phyloP scores from a whole-genome alignment of 2,797 vertebrate genomes.

The Myiothlypis chrysogaster region DNA sequence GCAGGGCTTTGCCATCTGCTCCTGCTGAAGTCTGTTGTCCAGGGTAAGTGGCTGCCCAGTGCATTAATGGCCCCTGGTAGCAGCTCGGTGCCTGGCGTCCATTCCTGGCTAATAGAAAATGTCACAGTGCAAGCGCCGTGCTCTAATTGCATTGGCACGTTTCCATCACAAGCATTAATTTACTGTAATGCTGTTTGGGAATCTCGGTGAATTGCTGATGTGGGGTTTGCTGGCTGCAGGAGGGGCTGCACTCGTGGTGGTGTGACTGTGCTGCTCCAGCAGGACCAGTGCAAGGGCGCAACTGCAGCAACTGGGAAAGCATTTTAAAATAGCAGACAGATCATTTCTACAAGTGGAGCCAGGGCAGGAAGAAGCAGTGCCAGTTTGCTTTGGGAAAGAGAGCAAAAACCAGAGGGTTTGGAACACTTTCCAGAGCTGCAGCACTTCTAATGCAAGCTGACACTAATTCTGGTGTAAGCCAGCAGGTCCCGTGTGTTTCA shows the following conservation, averaged over 20 bases:
- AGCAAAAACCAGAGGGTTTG: neutral
- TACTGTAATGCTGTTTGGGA: slow-evolving; percentile 12
- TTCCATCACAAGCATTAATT: slow-evolving; percentile 58
- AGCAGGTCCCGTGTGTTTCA: neutral
- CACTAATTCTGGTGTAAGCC: neutral
- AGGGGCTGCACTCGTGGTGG: neutral
- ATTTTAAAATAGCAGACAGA: neutral
- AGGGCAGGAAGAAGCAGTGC: neutral
- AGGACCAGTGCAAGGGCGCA: neutral
- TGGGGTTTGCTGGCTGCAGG: slow-evolving; percentile 23
- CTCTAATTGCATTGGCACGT: slow-evolving; percentile 26
- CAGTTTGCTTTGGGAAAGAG: neutral
- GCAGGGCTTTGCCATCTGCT: slow-evolving; percentile 25
- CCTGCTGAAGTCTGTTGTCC: neutral
- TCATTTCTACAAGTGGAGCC: neutral
- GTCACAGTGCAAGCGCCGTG: neutral
- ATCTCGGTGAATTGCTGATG: neutral
- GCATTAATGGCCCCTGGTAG: neutral
- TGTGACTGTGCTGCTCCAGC: neutral
- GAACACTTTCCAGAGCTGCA: neutral
- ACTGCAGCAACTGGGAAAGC: neutral
- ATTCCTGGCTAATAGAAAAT: slow-evolving; percentile 31
- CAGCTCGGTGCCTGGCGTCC: neutral
- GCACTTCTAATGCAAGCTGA: neutral
- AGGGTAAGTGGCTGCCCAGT: neutral